A percentile compares a stretch with the other conserved stretches of the same genome.
phyloP scores from a whole-genome alignment of 2,113 vertebrate genomes.

The Ictalurus furcatus region DNA sequence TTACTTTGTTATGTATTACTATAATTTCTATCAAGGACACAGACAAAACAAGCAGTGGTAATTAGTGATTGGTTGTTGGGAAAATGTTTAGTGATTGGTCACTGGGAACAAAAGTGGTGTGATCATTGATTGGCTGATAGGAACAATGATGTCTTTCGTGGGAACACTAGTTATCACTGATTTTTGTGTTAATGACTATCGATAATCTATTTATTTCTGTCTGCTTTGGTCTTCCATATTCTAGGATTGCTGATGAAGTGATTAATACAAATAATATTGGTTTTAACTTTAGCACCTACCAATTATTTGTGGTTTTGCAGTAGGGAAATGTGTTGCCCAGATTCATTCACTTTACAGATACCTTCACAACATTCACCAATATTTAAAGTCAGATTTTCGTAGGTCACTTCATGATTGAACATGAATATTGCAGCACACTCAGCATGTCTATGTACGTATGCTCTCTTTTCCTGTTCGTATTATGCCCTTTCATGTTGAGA shows the following conservation, averaged over 20 bases:
- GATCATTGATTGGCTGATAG: background rate
- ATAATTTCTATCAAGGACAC: background rate
- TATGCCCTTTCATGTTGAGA: background rate
- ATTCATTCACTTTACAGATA: background rate
- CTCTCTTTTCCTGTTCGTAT: background rate
- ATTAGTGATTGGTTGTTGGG: background rate
- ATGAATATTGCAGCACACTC: background rate
- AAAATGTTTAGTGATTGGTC: background rate
- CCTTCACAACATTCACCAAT: background rate
- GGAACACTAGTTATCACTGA: background rate
- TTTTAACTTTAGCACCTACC: background rate
- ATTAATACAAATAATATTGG: background rate
- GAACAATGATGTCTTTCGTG: background rate
- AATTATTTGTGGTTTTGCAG: background rate
- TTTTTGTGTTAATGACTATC: background rate
- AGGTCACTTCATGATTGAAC: background rate
- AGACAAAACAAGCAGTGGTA: background rate
- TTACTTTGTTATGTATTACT: background rate
- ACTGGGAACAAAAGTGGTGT: background rate
- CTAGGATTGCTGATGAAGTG: background rate
- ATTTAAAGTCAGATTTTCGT: background rate
- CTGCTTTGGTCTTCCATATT: background rate
- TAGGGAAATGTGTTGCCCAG: background rate
- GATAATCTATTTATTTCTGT: background rate
- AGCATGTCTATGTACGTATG: background rate